These are phyloP conservation scores for Aspidiotus rigidus DNA, from an alignment of 2,888 invertebrate species.

Conservation along the genomic window DNA sequence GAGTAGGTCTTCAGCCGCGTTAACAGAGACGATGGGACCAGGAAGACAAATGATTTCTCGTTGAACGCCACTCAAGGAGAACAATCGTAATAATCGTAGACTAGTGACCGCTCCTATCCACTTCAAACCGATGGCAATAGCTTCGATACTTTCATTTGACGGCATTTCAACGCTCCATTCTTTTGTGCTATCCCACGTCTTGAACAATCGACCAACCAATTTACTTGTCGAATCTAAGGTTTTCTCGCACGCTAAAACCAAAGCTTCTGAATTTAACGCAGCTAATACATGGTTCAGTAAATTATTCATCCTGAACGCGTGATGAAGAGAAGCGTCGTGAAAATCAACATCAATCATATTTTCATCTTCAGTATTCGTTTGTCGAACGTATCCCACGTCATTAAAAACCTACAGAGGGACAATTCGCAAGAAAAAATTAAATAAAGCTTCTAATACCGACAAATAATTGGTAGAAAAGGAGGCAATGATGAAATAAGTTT, in stretches of 20 bases:
- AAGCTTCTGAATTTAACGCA: conserved; percentile 66
- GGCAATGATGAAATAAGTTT: conserved; percentile 26
- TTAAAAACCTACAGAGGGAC: conserved; percentile 65
- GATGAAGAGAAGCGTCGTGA: conserved; percentile 81
- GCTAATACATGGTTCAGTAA: conserved; percentile 77
- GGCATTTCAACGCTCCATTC: conserved; percentile 78
- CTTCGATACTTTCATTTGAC: conserved; percentile 64
- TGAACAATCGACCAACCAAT: conserved; percentile 62
- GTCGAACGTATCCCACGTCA: conserved; percentile 78
- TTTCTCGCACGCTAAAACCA: conserved; percentile 61
- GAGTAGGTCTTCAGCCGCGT: conserved; percentile 53
- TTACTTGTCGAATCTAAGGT: conserved; percentile 57
- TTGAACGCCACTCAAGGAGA: conserved; percentile 79
- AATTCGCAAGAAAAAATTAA: conserved; percentile 15
- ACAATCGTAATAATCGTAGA: conserved; percentile 66
- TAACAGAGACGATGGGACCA: conserved; percentile 61
- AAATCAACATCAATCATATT: conserved; percentile 90
- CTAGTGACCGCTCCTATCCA: conserved; percentile 72
- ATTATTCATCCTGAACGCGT: conserved; percentile 82
- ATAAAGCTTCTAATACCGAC: not conserved
- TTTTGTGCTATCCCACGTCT: conserved; percentile 50
- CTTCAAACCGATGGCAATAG: conserved; percentile 57
- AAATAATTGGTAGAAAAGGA: conserved; percentile 3
- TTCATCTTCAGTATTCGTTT: conserved; percentile 64
- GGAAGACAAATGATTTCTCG: conserved; percentile 63